These are phyloP conservation scores for Orchesellides sinensis DNA, from an alignment of 2,888 invertebrate species.

Conservation along the genomic window DNA sequence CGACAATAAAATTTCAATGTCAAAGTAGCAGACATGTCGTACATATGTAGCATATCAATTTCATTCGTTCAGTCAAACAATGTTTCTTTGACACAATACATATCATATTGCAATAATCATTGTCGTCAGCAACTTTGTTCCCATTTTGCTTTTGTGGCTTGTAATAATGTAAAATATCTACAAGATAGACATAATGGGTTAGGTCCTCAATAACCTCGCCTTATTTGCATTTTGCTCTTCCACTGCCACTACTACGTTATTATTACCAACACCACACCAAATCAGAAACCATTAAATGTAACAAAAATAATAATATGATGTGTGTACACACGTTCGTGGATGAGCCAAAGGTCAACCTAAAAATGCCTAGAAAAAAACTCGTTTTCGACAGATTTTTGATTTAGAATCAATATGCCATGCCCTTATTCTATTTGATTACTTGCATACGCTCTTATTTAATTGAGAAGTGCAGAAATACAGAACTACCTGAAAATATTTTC, in stretches of 20 bases:
- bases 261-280: not conserved
- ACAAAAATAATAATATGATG: not conserved
- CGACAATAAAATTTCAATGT: not conserved
- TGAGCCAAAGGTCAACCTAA: constrained; percentile 46
- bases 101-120: not conserved
- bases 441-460: too few species aligned
- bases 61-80: not conserved
- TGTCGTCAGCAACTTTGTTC: not conserved
- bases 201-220: constrained; percentile 1
- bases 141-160: not conserved
- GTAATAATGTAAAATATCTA: not conserved
- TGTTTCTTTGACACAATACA: not conserved
- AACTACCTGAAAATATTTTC: not conserved
- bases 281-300: not conserved
- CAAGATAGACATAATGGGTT: not conserved
- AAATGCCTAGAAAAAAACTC: constrained; percentile 45
- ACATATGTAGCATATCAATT: not conserved
- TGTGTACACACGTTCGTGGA: constrained; percentile 1
- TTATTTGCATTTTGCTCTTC: not conserved
- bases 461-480: not conserved
- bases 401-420: constrained; percentile 51
- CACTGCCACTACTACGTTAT: not conserved
- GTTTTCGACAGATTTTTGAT: constrained; percentile 59
- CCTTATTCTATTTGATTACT: constrained; percentile 50
- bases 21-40: not conserved